These are phyloP conservation scores for Periophthalmus magnuspinnatus DNA, from an alignment of 2,797 vertebrate species.

Conservation along the genomic window DNA sequence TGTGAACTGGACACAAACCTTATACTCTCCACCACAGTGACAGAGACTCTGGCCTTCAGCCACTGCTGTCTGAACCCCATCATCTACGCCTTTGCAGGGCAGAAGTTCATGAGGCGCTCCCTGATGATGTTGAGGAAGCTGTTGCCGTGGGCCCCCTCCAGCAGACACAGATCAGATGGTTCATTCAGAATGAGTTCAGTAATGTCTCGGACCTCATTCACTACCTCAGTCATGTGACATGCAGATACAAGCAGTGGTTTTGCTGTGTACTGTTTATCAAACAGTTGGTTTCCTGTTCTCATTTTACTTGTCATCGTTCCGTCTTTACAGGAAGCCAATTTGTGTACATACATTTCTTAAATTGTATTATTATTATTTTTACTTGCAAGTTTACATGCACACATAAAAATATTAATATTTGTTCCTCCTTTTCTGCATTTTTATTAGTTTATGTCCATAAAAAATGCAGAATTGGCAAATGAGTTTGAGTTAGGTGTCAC, in stretches of 20 bases:
- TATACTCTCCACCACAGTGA: conserved; percentile 37
- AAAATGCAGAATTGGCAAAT: no score
- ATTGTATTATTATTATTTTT: no score
- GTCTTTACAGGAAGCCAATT: neutral
- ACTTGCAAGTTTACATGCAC: no score
- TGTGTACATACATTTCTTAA: neutral
- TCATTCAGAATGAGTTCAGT: conserved; percentile 51
- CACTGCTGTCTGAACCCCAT: conserved; percentile 81
- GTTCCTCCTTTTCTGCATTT: no score
- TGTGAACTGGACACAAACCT: neutral
- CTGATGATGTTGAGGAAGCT: conserved; percentile 52
- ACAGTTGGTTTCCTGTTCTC: conserved; percentile 4
- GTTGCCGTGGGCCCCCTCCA: conserved; percentile 18
- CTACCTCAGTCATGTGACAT: conserved; percentile 47
- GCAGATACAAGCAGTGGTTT: neutral
- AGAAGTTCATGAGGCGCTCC: conserved; percentile 69
- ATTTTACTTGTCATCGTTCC: neutral
- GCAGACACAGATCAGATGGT: conserved; percentile 6
- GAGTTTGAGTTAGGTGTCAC: no score
- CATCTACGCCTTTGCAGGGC: conserved; percentile 76
- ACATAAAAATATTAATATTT: no score
- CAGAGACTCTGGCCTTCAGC: conserved; percentile 64
- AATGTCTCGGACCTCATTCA: conserved; percentile 55
- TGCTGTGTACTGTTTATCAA: neutral
- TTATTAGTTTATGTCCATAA: no score